Evolutionary conservation across 2,113 vertebrate species (phyloP).

Genomic region (Pedionomus torquatus): DNA sequence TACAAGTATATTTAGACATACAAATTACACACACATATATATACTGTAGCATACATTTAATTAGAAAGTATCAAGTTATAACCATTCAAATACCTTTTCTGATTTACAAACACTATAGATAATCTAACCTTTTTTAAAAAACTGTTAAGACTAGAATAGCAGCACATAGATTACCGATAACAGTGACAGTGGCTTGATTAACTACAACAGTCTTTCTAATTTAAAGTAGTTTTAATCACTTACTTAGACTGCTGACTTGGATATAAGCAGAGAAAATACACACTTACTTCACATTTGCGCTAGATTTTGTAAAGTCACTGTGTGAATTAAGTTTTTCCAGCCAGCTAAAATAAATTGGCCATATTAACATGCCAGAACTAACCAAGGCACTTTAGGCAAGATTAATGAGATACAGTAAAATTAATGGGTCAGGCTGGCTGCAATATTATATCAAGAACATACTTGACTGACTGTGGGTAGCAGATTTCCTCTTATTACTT

Average conservation of each 20-base stretch:
- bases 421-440: not conserved
- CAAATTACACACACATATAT: not conserved
- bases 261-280: not conserved
- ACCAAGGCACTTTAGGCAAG: slow-evolving; percentile 66
- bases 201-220: not conserved
- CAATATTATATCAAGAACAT: not conserved
- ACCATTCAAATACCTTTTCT: not conserved
- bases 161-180: not conserved
- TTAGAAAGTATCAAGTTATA: not conserved
- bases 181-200: not conserved
- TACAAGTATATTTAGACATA: not conserved
- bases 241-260: not conserved
- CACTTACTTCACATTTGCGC: not conserved
- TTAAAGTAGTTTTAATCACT: slow-evolving; percentile 7
- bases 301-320: not conserved
- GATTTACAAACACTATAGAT: not conserved
- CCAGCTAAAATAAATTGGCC: not conserved
- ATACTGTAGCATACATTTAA: not conserved
- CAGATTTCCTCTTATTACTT: not conserved
- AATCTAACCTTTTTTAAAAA: not conserved
- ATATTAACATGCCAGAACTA: not conserved
- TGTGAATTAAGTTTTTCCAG: not conserved
- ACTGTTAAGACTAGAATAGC: not conserved
- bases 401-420: not conserved
- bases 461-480: not conserved